Evolutionary conservation across 2,797 vertebrate species (phyloP), one percentile per base, ranked within the genome.

Genomic region (Morus bassanus): DNA sequence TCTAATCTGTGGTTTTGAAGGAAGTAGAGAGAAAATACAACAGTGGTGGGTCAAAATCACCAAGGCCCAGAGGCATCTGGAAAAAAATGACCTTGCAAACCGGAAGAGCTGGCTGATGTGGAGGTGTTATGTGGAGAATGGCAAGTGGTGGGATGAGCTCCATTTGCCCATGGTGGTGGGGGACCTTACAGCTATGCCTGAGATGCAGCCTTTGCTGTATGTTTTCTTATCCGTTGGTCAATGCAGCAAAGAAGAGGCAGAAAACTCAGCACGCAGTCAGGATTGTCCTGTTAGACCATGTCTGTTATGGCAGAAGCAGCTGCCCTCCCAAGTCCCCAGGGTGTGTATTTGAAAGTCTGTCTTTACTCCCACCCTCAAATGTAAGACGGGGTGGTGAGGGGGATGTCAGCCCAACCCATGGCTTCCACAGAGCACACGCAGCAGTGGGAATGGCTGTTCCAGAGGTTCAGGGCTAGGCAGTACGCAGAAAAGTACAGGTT

Each of bases 351-450:
- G 27, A 33, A 84, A 50, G 60, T 57, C 56, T 57, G 11, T 22
- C n/a, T 61, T 35, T 35, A 81, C 3, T 4, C 6, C 3, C 7
- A 28, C 8, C 12, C 25, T 72, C 19, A 54, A 67, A 57, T 13
- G 7, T 57, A 31, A 63, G 18, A 18, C 22, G 25, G 1, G 13
- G 16, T 25, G 19, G 43, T 6, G n/a, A 33, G 74, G 25, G 25
- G 23, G 19, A 31, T 2, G 3, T 57, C n/a, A 53, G n/a, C 11
- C 24, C 7, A 15, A 15, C n/a, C 11, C 0, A 0, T 46, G 45
- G 59, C 41, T 89, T 80, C 69, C 46, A 46, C 54, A 37, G 28
- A 60, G 80, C 33, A 33, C 27, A 30, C 15, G 33, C 11, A 22
- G 64, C 37, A 25, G n/a, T 37, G 46, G 60, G 35, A 89, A 67